Evolutionary conservation across 2,797 vertebrate species (phyloP).

Genomic region (Coranthus polyacanthus): DNA sequence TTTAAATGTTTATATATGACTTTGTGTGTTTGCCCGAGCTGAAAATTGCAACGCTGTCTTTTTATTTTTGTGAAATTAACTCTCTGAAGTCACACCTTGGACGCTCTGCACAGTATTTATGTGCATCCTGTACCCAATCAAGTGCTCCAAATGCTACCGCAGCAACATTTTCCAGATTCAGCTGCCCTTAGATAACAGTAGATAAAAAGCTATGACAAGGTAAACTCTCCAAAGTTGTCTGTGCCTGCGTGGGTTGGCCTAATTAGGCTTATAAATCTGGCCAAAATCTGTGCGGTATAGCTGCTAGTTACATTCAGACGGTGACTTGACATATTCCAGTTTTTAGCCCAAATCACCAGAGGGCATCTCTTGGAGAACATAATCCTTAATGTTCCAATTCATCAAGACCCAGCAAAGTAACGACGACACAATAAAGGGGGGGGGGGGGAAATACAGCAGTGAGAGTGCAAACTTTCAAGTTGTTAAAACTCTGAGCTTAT

Average conservation of each 20-base stretch:
- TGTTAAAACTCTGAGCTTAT: slow-evolving; percentile 76
- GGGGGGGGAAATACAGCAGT: slow-evolving; percentile 24
- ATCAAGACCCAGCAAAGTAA: slow-evolving; percentile 52
- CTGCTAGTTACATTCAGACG: slow-evolving; percentile 41
- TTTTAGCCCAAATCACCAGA: slow-evolving; percentile 59
- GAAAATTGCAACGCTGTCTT: slow-evolving; percentile 26
- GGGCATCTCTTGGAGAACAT: slow-evolving; percentile 60
- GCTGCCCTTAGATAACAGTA: slow-evolving; percentile 29
- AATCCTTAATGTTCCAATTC: slow-evolving; percentile 65
- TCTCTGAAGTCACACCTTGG: too few relatives aligned
- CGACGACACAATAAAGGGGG: slow-evolving; percentile 41
- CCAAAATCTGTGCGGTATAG: slow-evolving; percentile 37
- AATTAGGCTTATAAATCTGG: slow-evolving; percentile 69
- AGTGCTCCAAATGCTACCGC: slow-evolving; percentile 15
- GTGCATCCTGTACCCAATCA: slow-evolving; percentile 20
- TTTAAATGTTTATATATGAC: slow-evolving; percentile 50
- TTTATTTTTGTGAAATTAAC: slow-evolving; percentile 22
- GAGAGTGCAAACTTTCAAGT: slow-evolving; percentile 68
- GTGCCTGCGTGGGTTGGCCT: slow-evolving; percentile 26
- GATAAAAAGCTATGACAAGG: slow-evolving; percentile 50
- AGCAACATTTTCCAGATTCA: slow-evolving; percentile 35
- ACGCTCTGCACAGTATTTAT: too few relatives aligned
- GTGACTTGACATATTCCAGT: slow-evolving; percentile 57
- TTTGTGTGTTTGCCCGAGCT: slow-evolving; percentile 39
- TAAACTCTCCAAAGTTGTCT: slow-evolving; percentile 40